A percentile compares a stretch with the other conserved stretches of the same genome.
Conservation (phyloP, 2,888 invertebrate genomes). For the Dicyrtomina minuta region DNA sequence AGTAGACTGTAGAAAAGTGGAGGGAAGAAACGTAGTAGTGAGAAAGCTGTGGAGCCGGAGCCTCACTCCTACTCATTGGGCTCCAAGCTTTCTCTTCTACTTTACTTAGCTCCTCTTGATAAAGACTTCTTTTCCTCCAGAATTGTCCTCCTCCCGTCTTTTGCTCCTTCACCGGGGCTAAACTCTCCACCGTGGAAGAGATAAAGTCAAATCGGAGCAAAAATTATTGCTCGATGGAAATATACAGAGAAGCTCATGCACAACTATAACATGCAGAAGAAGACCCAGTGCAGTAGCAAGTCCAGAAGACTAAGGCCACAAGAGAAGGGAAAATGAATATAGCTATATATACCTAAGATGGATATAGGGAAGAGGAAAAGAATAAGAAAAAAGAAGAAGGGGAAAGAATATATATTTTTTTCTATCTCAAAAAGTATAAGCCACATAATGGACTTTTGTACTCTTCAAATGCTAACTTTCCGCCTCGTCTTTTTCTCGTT, state of each 20-base stretch:
- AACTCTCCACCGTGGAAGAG: slow-evolving; percentile 39
- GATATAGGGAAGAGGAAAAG: too few relatives aligned
- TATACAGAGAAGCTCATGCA: slow-evolving; percentile 7
- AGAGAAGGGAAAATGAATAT: neutral
- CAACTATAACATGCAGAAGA: neutral
- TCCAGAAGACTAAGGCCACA: neutral
- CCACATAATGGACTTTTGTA: slow-evolving; percentile 32
- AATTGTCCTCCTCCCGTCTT: slow-evolving; percentile 21
- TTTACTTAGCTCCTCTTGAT: slow-evolving; percentile 8
- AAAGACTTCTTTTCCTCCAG: slow-evolving; percentile 22
- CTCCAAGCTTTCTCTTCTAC: slow-evolving; percentile 7
- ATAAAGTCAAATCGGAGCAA: slow-evolving; percentile 54
- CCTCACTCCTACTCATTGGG: slow-evolving; percentile 3
- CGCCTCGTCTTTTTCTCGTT: slow-evolving; percentile 11
- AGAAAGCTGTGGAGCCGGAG: slow-evolving; percentile 4
- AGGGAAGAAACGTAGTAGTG: neutral
- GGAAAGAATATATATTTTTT: too few relatives aligned
- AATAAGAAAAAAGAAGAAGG: neutral
- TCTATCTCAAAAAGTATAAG: neutral
- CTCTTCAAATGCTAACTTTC: slow-evolving; percentile 27
- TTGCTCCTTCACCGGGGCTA: slow-evolving; percentile 28
- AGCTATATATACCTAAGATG: too few relatives aligned
- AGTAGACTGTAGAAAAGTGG: neutral
- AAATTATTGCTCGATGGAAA: slow-evolving; percentile 53
- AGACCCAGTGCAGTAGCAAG: neutral